Base-by-base conservation (phyloP, 1,140 invertebrate species). In the Drosophila asahinai region DNA sequence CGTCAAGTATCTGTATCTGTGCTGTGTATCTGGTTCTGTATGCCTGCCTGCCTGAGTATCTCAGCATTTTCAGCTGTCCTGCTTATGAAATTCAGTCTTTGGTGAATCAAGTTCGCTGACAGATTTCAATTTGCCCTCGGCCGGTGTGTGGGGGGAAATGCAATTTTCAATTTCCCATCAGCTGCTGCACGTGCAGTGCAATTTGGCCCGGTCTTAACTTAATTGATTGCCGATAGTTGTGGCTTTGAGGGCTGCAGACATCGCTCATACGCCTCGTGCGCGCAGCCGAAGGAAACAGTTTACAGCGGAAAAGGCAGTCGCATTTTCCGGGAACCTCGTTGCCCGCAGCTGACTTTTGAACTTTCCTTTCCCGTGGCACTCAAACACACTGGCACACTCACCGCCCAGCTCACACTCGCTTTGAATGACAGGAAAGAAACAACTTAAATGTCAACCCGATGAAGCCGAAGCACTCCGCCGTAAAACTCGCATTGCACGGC, bases 361-460 rank as follows among this genome's bases (percentile, higher is more conserved):
- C 67, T 73, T 61, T 27, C 38, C 38, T 73, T 61, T 27, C 38
- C 38, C 48, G 33, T 45, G 19, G 38, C 36, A 58, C 36, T 64
- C 33, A 38, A 51, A 58, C 38, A 59, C 40, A 55, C 22, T 33
- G 36, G 33, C 48, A 60, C 62, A 67, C 12, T 12, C 33, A 42
- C 48, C 5, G 15, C 7, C 62, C 15, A 30, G 17, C 27, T 17
- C 61, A 11, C 25, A 11, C 63, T 19, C 38, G 17, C 30, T 17
- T 14, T 70, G 49, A 70, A 71, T 71, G 76, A 77, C 65, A 62
- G 71, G 71, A 77, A 60, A 66, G 52, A 80, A 66, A 74, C 71
- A 89, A 86, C 80, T 86, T 66, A 86, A 86, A 86, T 86, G 84
- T 86, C 83, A 86, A 86, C 80, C 81, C 68, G 84, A 82, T 89